These are phyloP conservation scores for Caenorhabditis angaria DNA, from an alignment of 2,888 invertebrate species.

Conservation along the genomic window DNA sequence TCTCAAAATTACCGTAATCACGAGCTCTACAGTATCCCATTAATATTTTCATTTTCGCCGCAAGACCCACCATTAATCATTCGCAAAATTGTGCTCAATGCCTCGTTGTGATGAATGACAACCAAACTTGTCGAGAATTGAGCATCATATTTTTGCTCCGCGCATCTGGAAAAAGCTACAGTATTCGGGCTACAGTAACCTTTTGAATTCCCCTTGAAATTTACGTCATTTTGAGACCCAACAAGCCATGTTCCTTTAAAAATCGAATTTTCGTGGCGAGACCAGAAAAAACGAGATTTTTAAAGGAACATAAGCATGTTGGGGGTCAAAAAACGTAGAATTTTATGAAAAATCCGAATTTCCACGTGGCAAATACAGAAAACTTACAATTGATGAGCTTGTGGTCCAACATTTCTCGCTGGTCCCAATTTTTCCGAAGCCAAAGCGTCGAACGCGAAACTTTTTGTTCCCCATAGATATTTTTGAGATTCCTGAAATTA, in stretches of 20 bases:
- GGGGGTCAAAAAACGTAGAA: too few species aligned
- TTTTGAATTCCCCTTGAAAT: neutral
- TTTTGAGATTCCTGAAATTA: neutral
- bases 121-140: slow-evolving; percentile 78
- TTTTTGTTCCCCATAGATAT: slow-evolving; percentile 80
- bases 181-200: neutral
- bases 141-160: slow-evolving; percentile 52
- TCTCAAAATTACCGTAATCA: neutral
- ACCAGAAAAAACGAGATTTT: too few species aligned
- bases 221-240: too few species aligned
- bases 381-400: slow-evolving; percentile 82
- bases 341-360: too few species aligned
- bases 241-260: too few species aligned
- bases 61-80: slow-evolving; percentile 67
- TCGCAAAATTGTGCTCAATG: slow-evolving; percentile 92
- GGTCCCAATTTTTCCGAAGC: slow-evolving; percentile 88
- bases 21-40: too few species aligned
- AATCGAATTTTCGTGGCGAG: too few species aligned
- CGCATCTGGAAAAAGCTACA: slow-evolving; percentile 44
- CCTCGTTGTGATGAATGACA: slow-evolving; percentile 98
- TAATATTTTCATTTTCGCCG: too few species aligned
- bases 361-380: neutral
- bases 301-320: too few species aligned
- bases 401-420: slow-evolving; percentile 84
- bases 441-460: slow-evolving; percentile 89